Conservation (phyloP, 2,888 invertebrate species). For the Brachylomia viminalis region DNA sequence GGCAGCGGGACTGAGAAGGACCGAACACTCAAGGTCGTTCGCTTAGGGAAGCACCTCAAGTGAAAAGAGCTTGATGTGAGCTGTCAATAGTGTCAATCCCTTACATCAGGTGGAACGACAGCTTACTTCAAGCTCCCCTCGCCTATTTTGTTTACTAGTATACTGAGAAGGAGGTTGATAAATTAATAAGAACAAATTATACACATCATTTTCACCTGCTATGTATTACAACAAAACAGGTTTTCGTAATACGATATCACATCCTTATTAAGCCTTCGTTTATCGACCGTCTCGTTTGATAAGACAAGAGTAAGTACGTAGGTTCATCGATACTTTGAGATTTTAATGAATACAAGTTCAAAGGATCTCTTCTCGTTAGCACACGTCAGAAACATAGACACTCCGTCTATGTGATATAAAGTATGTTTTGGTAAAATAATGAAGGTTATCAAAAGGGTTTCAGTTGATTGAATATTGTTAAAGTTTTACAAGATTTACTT, state of each 20-base stretch:
- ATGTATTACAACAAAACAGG: constrained; percentile 33
- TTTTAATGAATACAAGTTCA: constrained; percentile 70
- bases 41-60: too few species aligned
- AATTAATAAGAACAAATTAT: constrained; percentile 26
- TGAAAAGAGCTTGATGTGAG: too few species aligned
- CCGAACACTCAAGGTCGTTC: too few species aligned
- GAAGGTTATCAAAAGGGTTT: constrained; percentile 5
- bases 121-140: too few species aligned
- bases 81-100: too few species aligned
- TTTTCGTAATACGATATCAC: constrained; percentile 44
- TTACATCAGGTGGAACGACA: too few species aligned
- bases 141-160: neutral
- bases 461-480: constrained; percentile 1
- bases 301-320: constrained; percentile 24
- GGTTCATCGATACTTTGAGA: constrained; percentile 59
- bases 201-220: neutral
- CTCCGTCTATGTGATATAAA: constrained; percentile 8
- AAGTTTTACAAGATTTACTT: neutral
- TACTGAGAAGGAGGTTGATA: neutral
- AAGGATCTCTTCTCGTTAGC: constrained; percentile 68
- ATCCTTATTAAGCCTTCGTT: constrained; percentile 34
- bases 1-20: too few species aligned
- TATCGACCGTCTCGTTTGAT: constrained; percentile 35
- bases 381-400: constrained; percentile 60
- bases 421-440: constrained; percentile 19